A percentile compares a stretch with the other conserved stretches of the same genome.
phyloP scores from a whole-genome alignment of 1,140 invertebrate species.

The Drosophila funebris region DNA sequence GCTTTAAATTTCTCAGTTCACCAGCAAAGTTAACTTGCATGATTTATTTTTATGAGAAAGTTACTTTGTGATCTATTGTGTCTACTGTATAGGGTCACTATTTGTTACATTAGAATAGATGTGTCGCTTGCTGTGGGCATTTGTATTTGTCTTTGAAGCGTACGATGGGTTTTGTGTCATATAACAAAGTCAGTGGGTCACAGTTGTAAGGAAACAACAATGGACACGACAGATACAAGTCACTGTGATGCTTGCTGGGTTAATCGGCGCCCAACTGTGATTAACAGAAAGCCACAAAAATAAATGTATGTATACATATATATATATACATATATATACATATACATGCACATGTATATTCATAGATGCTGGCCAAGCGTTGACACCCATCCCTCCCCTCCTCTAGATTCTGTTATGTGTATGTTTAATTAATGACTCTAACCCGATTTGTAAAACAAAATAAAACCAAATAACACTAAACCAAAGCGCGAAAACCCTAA shows the following conservation, averaged over 20 bases:
- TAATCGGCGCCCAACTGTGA: constrained; percentile 49
- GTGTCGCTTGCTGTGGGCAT: neutral
- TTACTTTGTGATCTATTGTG: no score
- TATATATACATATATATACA: no score
- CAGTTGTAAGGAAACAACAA: constrained; percentile 21
- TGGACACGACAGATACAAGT: constrained; percentile 12
- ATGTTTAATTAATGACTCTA: constrained; percentile 58
- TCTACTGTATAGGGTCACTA: no score
- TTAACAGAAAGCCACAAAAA: constrained; percentile 27
- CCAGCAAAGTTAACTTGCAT: no score
- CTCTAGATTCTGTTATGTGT: neutral
- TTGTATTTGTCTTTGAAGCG: constrained; percentile 3
- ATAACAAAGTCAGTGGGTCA: constrained; percentile 44
- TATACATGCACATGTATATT: neutral
- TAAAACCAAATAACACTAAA: constrained; percentile 40
- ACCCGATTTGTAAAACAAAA: constrained; percentile 58
- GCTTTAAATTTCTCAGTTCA: no score
- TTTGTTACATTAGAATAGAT: no score
- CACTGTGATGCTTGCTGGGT: constrained; percentile 14
- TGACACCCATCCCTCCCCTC: neutral
- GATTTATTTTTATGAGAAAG: no score
- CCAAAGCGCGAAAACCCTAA: constrained; percentile 41
- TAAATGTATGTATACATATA: neutral
- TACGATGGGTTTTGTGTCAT: constrained; percentile 28
- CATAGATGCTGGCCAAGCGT: constrained; percentile 17